Base-by-base conservation (phyloP, 2,888 invertebrate species). In the Sussaba pulchella region DNA sequence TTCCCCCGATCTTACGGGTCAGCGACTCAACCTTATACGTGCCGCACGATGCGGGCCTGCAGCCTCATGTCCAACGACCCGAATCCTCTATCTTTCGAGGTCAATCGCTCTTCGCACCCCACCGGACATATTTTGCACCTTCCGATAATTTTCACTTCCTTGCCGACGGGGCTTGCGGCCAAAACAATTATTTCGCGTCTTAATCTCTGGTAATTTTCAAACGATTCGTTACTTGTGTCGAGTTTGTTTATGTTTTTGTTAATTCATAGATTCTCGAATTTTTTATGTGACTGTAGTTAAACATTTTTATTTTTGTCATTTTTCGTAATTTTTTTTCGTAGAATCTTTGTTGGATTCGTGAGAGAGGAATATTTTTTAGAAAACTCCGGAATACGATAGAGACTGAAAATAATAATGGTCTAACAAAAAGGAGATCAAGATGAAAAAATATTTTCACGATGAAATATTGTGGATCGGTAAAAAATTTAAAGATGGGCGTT, bases 1-100 rank as follows among this genome's bases (percentile, higher is more conserved):
- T 57, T 50, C 59, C 36, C 63, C 59, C 31, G 31, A 41, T 78
- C 63, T 78, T 78, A 70, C 81, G 74, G 73, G 74, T 78, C 69
- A 74, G 61, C 78, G 66, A 74, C 74, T 75, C 54, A 36, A 24
- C 54, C 9, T 8, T 19, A 41, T 47, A 45, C 47, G 59, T 66
- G 59, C 70, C 70, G 71, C 14, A 14, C 14, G 14, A 5, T 26
- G 6, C 24, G 52, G n/a, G 17, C 17, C 31, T 31, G 31, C 54
- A 57, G 57, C 57, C 31, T 54, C 57, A 8, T 72, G 76, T 57
- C 72, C 76, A 76, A 76, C 80, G 67, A 69, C 31, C 63, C 31
- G 67, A 61, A 76, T 63, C 71, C 61, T 61, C 43, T 54, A 71
- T 72, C 75, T 76, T 70, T 61, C 39, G 66, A 21, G 76, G 76